Evolutionary conservation across 2,113 vertebrate genomes (phyloP).

Genomic region (Microcebus jonahi): DNA sequence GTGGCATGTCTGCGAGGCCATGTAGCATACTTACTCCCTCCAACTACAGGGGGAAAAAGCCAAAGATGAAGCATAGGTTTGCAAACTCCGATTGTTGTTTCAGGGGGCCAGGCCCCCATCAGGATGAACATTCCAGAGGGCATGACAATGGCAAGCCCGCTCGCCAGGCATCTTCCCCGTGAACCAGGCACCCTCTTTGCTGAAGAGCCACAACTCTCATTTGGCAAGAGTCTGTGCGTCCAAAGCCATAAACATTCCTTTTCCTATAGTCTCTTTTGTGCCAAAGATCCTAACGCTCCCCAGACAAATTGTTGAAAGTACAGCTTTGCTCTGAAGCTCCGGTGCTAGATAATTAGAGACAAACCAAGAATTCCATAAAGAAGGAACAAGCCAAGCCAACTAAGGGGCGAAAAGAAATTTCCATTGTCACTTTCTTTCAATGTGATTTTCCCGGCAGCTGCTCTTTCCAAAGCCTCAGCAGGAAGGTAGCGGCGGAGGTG

Average conservation of each 20-base stretch:
- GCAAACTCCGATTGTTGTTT: background rate
- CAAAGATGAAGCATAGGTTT: background rate
- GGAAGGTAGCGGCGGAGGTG: background rate
- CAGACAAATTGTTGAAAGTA: background rate
- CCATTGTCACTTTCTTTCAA: background rate
- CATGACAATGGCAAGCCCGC: background rate
- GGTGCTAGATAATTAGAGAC: constrained; percentile 13
- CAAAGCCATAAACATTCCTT: background rate
- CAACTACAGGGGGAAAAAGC: background rate
- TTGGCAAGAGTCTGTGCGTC: background rate
- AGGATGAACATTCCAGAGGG: background rate
- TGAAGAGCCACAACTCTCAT: background rate
- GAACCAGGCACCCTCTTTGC: background rate
- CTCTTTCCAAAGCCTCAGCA: background rate
- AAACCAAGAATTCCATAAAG: background rate
- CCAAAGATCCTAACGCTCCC: background rate
- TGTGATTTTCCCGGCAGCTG: background rate
- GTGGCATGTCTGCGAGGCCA: background rate
- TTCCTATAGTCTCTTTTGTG: background rate
- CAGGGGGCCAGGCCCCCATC: background rate
- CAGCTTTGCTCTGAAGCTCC: background rate
- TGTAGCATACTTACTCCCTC: background rate
- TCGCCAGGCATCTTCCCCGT: background rate
- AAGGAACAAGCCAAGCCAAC: background rate
- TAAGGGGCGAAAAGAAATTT: constrained; percentile 22